phyloP scores from a whole-genome alignment of 2,797 vertebrate genomes.

The Myotis planiceps region DNA sequence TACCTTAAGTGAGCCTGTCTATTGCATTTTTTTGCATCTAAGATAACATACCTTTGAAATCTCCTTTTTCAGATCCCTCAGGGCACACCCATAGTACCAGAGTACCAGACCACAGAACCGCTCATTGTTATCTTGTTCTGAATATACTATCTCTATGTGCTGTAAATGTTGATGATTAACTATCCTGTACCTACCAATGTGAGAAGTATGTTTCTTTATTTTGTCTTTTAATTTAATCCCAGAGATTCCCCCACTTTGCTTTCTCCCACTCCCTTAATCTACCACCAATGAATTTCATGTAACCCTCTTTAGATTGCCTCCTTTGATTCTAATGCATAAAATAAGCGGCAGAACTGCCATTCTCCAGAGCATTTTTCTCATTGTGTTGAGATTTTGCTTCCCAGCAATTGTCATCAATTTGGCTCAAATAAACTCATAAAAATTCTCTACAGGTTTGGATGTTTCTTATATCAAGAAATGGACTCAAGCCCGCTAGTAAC shows the following conservation, averaged over 20 bases:
- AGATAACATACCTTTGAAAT: neutral
- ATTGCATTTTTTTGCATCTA: neutral
- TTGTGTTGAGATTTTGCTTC: neutral
- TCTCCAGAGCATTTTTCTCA: neutral
- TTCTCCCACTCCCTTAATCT: neutral
- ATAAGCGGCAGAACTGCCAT: neutral
- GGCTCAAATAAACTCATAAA: neutral
- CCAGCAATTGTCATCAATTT: neutral
- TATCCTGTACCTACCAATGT: neutral
- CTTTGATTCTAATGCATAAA: neutral
- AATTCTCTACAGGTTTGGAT: neutral
- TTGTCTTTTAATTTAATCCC: neutral
- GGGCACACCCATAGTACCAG: neutral
- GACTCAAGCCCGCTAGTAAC: slow-evolving; percentile 1
- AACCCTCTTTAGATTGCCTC: neutral
- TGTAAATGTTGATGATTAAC: neutral
- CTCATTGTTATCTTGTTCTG: neutral
- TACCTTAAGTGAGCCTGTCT: neutral
- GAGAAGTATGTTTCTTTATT: neutral
- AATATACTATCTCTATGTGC: neutral
- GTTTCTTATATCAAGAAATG: neutral
- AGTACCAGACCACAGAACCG: neutral
- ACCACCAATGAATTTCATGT: neutral
- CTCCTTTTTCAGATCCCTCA: neutral
- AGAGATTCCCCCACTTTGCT: neutral